Percentiles rank a stretch among this genome's conserved stretches.
phyloP scores from a whole-genome alignment of 2,797 vertebrate genomes.

The Notoglanidium macrostoma region DNA sequence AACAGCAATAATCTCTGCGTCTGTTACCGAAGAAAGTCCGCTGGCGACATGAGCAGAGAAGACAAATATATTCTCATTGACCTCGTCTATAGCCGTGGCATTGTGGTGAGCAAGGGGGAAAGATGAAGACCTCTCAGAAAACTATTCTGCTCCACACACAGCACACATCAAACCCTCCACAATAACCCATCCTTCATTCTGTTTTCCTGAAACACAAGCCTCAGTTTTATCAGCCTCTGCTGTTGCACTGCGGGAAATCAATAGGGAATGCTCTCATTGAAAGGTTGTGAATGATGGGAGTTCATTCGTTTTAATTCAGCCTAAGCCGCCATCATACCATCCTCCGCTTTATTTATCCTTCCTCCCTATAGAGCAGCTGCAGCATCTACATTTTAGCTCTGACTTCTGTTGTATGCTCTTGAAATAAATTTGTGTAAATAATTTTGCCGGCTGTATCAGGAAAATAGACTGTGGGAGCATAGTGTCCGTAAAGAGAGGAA shows the following conservation, averaged over 20 bases:
- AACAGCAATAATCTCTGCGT: conserved; percentile 5
- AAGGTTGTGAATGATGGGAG: conserved; percentile 68
- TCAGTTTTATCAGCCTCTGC: conserved; percentile 68
- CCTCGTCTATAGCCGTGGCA: conserved; percentile 18
- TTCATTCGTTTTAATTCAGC: conserved; percentile 63
- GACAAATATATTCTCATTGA: conserved; percentile 10
- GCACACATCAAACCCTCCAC: background rate
- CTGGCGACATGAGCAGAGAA: conserved; percentile 5
- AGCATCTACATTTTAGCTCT: conserved; percentile 25
- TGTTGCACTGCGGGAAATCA: conserved; percentile 66
- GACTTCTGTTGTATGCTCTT: conserved; percentile 1
- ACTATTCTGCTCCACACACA: conserved; percentile 24
- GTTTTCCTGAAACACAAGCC: conserved; percentile 68
- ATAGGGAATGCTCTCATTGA: conserved; percentile 61
- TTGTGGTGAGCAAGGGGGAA: background rate
- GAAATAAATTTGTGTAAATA: conserved; percentile 40
- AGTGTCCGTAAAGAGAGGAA: background rate
- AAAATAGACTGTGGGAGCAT: background rate
- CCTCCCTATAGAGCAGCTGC: conserved; percentile 30
- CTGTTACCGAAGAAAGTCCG: background rate
- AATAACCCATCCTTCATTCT: conserved; percentile 18
- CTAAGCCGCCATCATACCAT: conserved; percentile 47
- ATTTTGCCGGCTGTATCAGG: conserved; percentile 16
- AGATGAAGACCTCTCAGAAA: background rate
- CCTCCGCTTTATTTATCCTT: conserved; percentile 40